phyloP scores from a whole-genome alignment of 2,113 vertebrate species.

The Nematolebias whitei region DNA sequence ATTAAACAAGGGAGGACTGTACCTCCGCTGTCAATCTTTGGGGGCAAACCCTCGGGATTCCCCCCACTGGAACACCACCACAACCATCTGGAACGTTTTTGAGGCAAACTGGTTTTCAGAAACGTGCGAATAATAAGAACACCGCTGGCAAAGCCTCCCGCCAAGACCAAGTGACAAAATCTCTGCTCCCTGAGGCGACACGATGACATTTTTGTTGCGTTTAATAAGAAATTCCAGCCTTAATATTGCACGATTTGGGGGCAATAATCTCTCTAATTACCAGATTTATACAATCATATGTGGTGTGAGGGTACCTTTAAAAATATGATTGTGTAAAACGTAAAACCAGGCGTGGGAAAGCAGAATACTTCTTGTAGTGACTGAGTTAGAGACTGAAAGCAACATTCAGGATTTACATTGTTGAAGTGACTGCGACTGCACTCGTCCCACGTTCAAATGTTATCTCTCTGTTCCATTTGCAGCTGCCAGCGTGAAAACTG shows the following conservation, averaged over 20 bases:
- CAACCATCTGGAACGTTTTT: conserved; percentile 62
- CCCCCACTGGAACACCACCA: conserved; percentile 29
- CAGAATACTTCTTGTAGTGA: too few species aligned
- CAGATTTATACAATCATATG: background rate
- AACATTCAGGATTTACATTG: too few species aligned
- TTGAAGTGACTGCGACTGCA: too few species aligned
- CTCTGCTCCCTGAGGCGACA: background rate
- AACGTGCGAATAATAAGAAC: conserved; percentile 13
- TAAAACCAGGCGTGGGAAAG: too few species aligned
- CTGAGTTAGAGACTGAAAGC: background rate
- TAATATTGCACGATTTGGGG: conserved; percentile 19
- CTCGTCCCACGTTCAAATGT: conserved; percentile 45
- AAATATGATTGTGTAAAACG: background rate
- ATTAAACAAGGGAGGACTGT: conserved; percentile 46
- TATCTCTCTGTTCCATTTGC: conserved; percentile 49
- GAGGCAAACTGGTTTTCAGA: conserved; percentile 8
- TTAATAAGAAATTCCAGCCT: conserved; percentile 15
- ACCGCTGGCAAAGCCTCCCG: conserved; percentile 3
- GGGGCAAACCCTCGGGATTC: conserved; percentile 23
- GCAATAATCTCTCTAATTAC: conserved; percentile 11
- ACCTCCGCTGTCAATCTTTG: conserved; percentile 39
- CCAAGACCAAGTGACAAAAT: background rate
- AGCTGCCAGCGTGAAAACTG: conserved; percentile 50
- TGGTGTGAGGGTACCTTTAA: background rate
- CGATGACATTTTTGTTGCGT: conserved; percentile 1